A percentile compares a stretch with the other conserved stretches of the same genome.
These are phyloP conservation scores for Drosophila miranda DNA, from an alignment of 1,140 invertebrate species.

Conservation along the genomic window DNA sequence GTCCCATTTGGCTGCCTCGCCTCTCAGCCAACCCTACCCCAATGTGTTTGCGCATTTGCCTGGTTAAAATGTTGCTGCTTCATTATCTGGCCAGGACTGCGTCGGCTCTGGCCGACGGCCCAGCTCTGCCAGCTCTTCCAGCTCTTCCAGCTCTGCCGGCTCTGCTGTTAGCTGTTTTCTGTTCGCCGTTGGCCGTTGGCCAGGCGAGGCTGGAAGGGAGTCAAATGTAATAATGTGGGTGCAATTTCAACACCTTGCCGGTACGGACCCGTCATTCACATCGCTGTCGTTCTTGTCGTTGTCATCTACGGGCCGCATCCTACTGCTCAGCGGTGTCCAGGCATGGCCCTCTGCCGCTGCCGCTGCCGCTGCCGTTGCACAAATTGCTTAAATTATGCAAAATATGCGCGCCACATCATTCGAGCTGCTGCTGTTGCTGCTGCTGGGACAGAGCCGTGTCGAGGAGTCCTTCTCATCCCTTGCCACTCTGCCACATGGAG, in stretches of 20 bases:
- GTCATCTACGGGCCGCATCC: conserved; percentile 25
- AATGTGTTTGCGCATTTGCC: conserved; percentile 68
- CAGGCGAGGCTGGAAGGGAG: conserved; percentile 20
- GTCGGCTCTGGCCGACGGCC: conserved; percentile 24
- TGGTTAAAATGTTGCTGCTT: conserved; percentile 80
- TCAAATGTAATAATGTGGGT: conserved; percentile 57
- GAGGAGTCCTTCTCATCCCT: not conserved
- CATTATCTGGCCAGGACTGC: conserved; percentile 69
- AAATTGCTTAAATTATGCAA: conserved; percentile 81
- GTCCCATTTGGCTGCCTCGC: not conserved
- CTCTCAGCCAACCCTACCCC: not conserved
- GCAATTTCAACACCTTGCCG: conserved; percentile 46
- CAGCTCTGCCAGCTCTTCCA: conserved; percentile 13
- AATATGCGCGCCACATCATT: conserved; percentile 77
- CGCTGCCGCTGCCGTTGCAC: conserved; percentile 62
- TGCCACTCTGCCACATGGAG: conserved; percentile 16
- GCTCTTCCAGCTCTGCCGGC: conserved; percentile 14
- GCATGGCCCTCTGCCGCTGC: conserved; percentile 8
- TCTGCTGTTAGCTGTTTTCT: conserved; percentile 2
- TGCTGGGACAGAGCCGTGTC: not conserved
- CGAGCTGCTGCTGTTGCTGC: conserved; percentile 11
- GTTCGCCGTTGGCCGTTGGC: conserved; percentile 23
- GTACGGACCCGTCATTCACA: conserved; percentile 21
- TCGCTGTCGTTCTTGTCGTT: conserved; percentile 32
- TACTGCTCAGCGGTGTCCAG: conserved; percentile 14